phyloP scores from a whole-genome alignment of 2,113 vertebrate species.

The Myotis davidii region DNA sequence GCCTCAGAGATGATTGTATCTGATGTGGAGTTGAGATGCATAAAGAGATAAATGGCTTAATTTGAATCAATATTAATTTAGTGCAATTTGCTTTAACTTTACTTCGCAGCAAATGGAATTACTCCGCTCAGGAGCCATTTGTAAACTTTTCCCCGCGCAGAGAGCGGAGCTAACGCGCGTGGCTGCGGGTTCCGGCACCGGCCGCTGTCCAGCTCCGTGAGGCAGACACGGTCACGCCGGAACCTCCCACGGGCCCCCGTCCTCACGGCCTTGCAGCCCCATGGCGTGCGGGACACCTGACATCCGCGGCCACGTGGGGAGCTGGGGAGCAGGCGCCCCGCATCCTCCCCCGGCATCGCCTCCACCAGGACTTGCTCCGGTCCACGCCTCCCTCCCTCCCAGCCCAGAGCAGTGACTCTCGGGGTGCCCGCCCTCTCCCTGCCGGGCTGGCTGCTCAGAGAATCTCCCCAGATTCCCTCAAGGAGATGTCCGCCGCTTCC shows the following conservation, averaged over 20 bases:
- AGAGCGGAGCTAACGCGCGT: neutral
- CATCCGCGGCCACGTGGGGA: accelerated
- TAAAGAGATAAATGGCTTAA: slow-evolving; percentile 86
- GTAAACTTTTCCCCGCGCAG: slow-evolving; percentile 62
- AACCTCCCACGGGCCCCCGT: accelerated
- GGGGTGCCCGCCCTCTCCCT: too few species aligned
- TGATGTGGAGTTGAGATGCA: slow-evolving; percentile 79
- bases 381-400: too few species aligned
- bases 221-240: accelerated
- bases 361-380: too few species aligned
- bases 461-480: accelerated
- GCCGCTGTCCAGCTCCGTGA: accelerated
- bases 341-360: accelerated
- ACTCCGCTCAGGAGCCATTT: slow-evolving; percentile 63
- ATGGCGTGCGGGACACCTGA: accelerated
- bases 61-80: slow-evolving; percentile 90
- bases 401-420: neutral
- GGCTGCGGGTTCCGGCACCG: accelerated
- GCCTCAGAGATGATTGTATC: slow-evolving; percentile 76
- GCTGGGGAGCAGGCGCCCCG: accelerated
- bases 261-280: accelerated
- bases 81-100: slow-evolving; percentile 83
- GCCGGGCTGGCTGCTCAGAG: accelerated
- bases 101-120: slow-evolving; percentile 84
- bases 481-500: neutral